Evolutionary conservation across 2,113 vertebrate genomes (phyloP), one percentile per base, ranked within the genome.

Genomic region (Paraplagusia blochii): DNA sequence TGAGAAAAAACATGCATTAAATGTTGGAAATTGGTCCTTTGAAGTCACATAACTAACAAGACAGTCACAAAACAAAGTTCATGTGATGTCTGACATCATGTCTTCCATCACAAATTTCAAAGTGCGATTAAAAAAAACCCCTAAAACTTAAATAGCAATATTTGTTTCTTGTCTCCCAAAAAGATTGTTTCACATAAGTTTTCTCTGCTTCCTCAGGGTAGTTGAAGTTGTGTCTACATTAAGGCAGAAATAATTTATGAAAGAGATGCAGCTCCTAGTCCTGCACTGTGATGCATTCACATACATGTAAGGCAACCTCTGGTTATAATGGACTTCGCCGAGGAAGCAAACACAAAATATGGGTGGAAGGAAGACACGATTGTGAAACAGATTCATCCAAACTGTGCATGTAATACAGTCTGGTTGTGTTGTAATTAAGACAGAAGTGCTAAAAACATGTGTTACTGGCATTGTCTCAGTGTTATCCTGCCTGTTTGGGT

Each of bases 61-160:
- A 66, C 44, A 53, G 11, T 51, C 19, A 45, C n/a, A 40, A 67
- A 39, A 59, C 9, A 71, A 53, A 42, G 29, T 66, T 65, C 36
- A 79, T 33, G 53, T 70, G 74, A 77, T 42, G 71, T 71, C 44
- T 62, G 72, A 68, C n/a, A 14, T 48, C 63, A 73, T 6, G 22
- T 29, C 22, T 29, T 29, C 2, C 22, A 6, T 62, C 39, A 63
- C 63, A 65, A 51, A 60, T 58, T 70, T 81, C 76, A 84, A 88
- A 84, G 84, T 90, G 85, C 84, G 88, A 70, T 45, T 74, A 42
- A 8, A 74, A 74, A 75, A 73, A 72, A 43, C n/a, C n/a, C n/a
- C n/a, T n/a, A 46, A 53, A 0, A 11, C 22, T 51, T 69, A 65
- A 66, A 53, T 49, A 66, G 60, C 50, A 63, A 44, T 44, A 36